phyloP scores from a whole-genome alignment of 1,140 invertebrate genomes.

The Pseudoatta argentina region DNA sequence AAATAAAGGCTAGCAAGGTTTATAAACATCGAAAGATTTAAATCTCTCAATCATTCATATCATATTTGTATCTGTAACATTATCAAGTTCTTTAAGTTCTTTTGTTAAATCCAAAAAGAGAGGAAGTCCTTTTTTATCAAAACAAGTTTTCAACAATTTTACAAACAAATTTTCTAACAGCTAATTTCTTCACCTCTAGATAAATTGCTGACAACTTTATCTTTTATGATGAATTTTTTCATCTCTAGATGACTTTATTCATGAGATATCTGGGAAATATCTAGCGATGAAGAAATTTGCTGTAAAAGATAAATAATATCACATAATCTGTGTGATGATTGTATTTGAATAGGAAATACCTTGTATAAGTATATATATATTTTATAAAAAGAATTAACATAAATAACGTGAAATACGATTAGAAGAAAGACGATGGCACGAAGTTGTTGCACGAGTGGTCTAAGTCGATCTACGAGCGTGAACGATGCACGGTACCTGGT shows the following conservation, averaged over 20 bases:
- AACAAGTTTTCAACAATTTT: too few relatives aligned
- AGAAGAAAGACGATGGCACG: background rate
- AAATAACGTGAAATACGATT: background rate
- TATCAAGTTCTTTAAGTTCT: background rate
- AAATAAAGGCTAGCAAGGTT: background rate
- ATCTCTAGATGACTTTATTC: too few relatives aligned
- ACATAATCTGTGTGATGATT: background rate
- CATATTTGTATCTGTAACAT: background rate
- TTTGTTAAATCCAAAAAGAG: too few relatives aligned
- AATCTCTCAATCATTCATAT: constrained; percentile 17
- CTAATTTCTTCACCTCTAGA: too few relatives aligned
- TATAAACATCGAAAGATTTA: background rate
- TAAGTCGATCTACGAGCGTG: constrained; percentile 68
- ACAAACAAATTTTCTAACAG: too few relatives aligned
- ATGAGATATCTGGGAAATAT: too few relatives aligned
- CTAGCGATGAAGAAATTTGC: too few relatives aligned
- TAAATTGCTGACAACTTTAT: too few relatives aligned
- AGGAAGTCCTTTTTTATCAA: too few relatives aligned
- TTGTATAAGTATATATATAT: background rate
- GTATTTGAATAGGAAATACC: background rate
- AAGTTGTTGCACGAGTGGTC: constrained; percentile 65
- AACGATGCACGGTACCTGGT: constrained; percentile 72
- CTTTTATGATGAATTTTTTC: too few relatives aligned
- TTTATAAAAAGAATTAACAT: background rate
- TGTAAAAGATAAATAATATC: background rate